Evolutionary conservation across 2,888 invertebrate species (phyloP).

Genomic region (Pristionchus maxplancki): DNA sequence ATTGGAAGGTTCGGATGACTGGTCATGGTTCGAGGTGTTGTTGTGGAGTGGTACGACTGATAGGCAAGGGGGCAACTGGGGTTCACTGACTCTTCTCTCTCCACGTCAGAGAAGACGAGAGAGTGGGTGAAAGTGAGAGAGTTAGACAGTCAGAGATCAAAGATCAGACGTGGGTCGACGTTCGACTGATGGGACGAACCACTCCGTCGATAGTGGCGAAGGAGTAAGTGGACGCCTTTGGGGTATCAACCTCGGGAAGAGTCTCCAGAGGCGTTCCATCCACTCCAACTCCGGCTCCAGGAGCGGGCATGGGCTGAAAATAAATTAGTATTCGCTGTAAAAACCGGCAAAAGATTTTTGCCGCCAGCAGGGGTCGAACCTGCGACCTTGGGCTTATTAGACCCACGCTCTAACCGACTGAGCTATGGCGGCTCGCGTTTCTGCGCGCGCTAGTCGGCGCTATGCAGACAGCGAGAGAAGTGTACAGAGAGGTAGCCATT

Average conservation of each 20-base stretch:
- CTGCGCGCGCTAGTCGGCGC: neutral
- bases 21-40: neutral
- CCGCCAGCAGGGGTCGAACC: constrained; percentile 58
- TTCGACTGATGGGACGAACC: constrained; percentile 67
- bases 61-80: neutral
- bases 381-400: constrained; percentile 60
- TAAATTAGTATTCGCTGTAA: neutral
- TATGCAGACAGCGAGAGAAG: neutral
- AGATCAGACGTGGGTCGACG: constrained; percentile 72
- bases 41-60: neutral
- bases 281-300: constrained; percentile 47
- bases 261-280: constrained; percentile 59
- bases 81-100: too few species aligned
- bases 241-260: constrained; percentile 66
- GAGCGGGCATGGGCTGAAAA: neutral
- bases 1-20: constrained; percentile 44
- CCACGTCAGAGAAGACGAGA: neutral
- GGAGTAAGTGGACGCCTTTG: constrained; percentile 64
- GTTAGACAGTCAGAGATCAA: constrained; percentile 13
- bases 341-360: constrained; percentile 47
- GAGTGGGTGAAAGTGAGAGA: neutral
- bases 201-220: constrained; percentile 43
- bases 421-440: constrained; percentile 54
- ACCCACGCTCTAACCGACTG: constrained; percentile 61
- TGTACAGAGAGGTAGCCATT: neutral